These are phyloP conservation scores for Corythornis cristatus DNA, from an alignment of 2,113 vertebrate species.

Conservation along the genomic window DNA sequence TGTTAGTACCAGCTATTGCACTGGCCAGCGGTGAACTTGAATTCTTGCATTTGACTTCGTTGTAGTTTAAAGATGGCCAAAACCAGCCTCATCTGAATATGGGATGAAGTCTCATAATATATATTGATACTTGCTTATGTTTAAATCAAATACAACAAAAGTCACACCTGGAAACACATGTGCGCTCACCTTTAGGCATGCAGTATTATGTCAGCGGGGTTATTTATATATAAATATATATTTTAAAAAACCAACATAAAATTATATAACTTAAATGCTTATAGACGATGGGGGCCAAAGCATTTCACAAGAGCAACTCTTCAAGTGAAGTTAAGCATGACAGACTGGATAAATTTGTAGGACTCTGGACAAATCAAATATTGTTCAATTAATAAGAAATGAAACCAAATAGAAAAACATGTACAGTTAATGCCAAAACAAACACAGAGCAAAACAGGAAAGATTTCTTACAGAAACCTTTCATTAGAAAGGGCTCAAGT, in stretches of 20 bases:
- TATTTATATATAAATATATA: neutral
- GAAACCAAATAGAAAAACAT: neutral
- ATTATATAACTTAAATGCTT: neutral
- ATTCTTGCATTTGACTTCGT: neutral
- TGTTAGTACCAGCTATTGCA: neutral
- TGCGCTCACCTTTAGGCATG: constrained; percentile 5
- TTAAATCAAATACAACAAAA: neutral
- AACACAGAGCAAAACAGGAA: constrained; percentile 28
- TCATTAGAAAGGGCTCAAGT: neutral
- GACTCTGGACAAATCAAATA: neutral
- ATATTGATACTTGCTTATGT: neutral
- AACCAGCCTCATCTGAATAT: neutral
- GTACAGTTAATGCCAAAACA: neutral
- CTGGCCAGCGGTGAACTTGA: neutral
- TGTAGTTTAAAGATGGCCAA: neutral
- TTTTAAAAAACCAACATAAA: neutral
- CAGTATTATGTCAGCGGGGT: neutral
- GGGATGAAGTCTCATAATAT: neutral
- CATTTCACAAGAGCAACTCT: neutral
- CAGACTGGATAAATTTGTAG: neutral
- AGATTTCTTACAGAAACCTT: neutral
- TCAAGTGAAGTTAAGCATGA: neutral
- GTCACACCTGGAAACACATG: constrained; percentile 11
- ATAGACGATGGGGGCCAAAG: neutral
- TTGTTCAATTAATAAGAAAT: neutral